Conservation (phyloP, 2,113 vertebrate genomes). For the Vicugna pacos region DNA sequence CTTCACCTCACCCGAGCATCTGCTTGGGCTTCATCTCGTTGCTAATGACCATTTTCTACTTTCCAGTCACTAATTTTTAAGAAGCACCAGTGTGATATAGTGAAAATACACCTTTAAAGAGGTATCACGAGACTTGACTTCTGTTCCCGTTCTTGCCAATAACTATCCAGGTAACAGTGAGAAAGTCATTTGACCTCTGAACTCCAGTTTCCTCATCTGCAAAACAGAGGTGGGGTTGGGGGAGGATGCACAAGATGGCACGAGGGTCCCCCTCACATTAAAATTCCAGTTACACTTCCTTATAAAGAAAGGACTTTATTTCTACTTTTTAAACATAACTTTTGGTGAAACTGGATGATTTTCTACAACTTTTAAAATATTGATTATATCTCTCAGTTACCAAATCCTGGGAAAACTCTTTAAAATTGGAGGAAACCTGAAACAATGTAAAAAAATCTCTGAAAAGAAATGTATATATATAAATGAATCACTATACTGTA, state of each 20-base stretch:
- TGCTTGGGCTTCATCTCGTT: background rate
- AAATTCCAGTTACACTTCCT: background rate
- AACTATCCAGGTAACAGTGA: background rate
- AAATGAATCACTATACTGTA: no score
- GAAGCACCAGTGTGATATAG: background rate
- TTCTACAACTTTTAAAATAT: background rate
- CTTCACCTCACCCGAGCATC: conserved; percentile 56
- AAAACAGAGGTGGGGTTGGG: background rate
- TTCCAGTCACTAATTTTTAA: conserved; percentile 68
- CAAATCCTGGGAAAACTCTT: background rate
- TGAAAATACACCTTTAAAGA: background rate
- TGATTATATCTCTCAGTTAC: background rate
- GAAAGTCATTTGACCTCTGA: background rate
- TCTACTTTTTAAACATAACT: background rate
- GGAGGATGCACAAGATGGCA: background rate
- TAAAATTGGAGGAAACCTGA: background rate
- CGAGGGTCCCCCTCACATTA: background rate
- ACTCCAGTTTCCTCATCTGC: conserved; percentile 3
- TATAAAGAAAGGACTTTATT: background rate
- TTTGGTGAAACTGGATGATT: background rate
- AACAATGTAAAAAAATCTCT: background rate
- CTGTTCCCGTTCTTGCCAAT: background rate
- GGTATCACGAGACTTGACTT: background rate
- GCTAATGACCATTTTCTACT: conserved; percentile 59
- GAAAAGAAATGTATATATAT: background rate